Conservation (phyloP, 2,797 vertebrate species). For the Eupleurogrammus muticus region DNA sequence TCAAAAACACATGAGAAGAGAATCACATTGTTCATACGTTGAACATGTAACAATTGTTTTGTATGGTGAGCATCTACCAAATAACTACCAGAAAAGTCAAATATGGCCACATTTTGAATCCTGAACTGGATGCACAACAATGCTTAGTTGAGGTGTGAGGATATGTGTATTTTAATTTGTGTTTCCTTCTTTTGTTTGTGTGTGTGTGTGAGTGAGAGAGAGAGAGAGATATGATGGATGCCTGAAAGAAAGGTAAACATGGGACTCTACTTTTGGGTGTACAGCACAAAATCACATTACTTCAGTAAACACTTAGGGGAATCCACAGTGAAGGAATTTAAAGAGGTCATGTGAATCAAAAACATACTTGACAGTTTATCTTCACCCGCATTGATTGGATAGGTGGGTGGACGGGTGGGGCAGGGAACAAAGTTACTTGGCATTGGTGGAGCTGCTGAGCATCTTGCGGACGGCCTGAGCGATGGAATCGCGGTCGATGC, state of each 20-base stretch:
- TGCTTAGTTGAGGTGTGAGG: slow-evolving; percentile 30
- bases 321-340: slow-evolving; percentile 70
- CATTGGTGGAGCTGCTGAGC: slow-evolving; percentile 79
- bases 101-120: slow-evolving; percentile 38
- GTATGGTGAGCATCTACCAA: slow-evolving; percentile 39
- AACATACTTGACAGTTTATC: slow-evolving; percentile 51
- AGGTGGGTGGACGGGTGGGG: slow-evolving; percentile 40
- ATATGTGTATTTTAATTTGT: slow-evolving; percentile 35
- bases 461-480: slow-evolving; percentile 81
- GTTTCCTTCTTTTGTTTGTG: slow-evolving; percentile 39
- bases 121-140: slow-evolving; percentile 30
- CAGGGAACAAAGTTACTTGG: slow-evolving; percentile 71
- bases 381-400: slow-evolving; percentile 37
- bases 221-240: slow-evolving; percentile 56
- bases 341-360: slow-evolving; percentile 61
- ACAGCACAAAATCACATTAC: slow-evolving; percentile 80
- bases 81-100: slow-evolving; percentile 16
- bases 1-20: slow-evolving; percentile 60
- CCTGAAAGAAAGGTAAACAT: slow-evolving; percentile 59
- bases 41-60: slow-evolving; percentile 49
- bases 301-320: slow-evolving; percentile 65
- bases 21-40: slow-evolving; percentile 47
- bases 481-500: slow-evolving; percentile 86
- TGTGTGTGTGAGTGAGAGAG: neutral
- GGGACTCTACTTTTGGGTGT: slow-evolving; percentile 72